Percentiles rank a stretch among this genome's conserved stretches.
Conservation (phyloP, 2,113 vertebrate species). For the Emberiza fucata region DNA sequence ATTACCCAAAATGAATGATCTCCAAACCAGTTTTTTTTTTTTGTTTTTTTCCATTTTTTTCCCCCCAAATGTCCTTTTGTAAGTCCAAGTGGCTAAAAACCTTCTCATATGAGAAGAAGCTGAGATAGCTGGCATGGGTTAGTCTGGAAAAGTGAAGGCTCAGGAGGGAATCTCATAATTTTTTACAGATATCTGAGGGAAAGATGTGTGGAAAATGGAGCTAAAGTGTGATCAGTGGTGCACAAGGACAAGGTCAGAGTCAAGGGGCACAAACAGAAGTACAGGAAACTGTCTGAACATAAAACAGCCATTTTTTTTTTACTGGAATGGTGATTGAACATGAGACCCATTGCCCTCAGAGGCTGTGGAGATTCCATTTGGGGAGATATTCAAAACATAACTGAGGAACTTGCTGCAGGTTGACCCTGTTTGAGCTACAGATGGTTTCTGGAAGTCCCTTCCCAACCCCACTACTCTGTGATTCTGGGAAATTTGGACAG, state of each 20-base stretch:
- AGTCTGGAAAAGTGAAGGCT: neutral
- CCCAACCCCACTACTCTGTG: neutral
- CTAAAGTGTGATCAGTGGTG: neutral
- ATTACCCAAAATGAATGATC: neutral
- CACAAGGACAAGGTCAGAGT: neutral
- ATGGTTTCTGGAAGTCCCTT: neutral
- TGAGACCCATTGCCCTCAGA: neutral
- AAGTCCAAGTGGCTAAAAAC: neutral
- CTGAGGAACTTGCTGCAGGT: neutral
- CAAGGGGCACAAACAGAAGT: neutral
- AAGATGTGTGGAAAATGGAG: neutral
- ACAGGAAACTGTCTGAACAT: neutral
- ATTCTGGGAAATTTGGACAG: neutral
- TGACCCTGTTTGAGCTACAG: neutral
- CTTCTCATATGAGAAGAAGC: neutral
- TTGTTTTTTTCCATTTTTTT: neutral
- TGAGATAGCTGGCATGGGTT: neutral
- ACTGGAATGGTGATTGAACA: neutral
- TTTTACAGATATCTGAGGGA: neutral
- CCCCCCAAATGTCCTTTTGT: neutral
- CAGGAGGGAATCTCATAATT: neutral
- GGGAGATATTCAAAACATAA: neutral
- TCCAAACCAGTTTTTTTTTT: neutral
- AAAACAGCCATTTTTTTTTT: neutral
- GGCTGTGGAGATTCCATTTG: neutral